Evolutionary conservation across 2,113 vertebrate genomes (phyloP).

Genomic region (Poeciliopsis retropinna): DNA sequence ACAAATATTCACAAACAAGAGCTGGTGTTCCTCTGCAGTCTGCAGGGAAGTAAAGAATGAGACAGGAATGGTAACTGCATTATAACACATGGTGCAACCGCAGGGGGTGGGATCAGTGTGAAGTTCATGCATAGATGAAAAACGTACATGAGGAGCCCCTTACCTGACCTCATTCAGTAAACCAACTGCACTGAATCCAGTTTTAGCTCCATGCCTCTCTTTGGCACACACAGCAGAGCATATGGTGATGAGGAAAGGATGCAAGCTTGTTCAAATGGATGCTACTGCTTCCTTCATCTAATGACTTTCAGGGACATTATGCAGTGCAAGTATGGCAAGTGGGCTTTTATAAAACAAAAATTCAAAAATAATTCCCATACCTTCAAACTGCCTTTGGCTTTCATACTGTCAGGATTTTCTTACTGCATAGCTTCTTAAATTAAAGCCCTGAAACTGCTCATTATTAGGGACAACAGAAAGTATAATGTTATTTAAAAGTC

Average conservation of each 20-base stretch:
- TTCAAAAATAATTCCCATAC: background rate
- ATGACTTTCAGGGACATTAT: conserved; percentile 6
- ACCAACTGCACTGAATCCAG: background rate
- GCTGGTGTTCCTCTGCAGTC: background rate
- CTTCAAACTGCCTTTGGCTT: background rate
- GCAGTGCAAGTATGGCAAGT: background rate
- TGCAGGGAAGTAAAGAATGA: conserved; percentile 2
- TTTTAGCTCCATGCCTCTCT: conserved; percentile 2
- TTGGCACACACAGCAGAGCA: background rate
- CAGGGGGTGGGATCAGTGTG: background rate
- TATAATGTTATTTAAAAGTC: background rate
- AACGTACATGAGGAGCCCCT: background rate
- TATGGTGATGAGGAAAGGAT: conserved; percentile 29
- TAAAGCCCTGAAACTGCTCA: background rate
- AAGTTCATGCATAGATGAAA: background rate
- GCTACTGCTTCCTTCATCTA: conserved; percentile 27
- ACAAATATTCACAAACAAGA: background rate
- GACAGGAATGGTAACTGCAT: background rate
- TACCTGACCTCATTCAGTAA: conserved; percentile 2
- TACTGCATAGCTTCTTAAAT: background rate
- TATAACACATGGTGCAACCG: conserved; percentile 1
- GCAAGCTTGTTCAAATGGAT: conserved; percentile 31
- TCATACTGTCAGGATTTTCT: background rate
- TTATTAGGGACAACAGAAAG: no score
- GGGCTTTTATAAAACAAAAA: no score